Percentiles rank a stretch among this genome's conserved stretches.
Evolutionary conservation across 2,888 invertebrate genomes (phyloP).

Genomic region (Drepanosiphum platanoidis): DNA sequence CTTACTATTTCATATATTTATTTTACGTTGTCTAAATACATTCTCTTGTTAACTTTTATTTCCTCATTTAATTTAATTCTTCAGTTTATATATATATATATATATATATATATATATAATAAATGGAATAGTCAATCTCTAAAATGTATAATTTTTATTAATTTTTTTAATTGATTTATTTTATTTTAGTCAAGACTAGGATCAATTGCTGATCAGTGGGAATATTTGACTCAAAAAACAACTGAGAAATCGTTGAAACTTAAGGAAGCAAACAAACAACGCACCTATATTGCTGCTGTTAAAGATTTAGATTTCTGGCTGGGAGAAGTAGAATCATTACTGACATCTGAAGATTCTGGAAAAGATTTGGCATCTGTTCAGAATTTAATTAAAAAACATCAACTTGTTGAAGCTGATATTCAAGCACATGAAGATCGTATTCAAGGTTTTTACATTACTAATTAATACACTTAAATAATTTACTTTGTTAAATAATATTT

Average conservation of each 20-base stretch:
- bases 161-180: neutral
- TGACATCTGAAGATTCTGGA: constrained; percentile 96
- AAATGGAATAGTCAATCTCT: too few species aligned
- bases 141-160: neutral
- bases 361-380: constrained; percentile 98
- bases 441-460: constrained; percentile 72
- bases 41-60: too few species aligned
- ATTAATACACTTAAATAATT: neutral
- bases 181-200: constrained; percentile 74
- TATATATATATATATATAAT: too few species aligned
- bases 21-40: too few species aligned
- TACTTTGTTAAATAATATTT: neutral
- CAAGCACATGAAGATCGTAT: constrained; percentile 95
- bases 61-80: too few species aligned
- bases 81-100: too few species aligned
- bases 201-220: constrained; percentile 98
- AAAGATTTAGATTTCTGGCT: constrained; percentile 99
- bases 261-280: constrained; percentile 98
- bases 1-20: too few species aligned
- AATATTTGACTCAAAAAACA: constrained; percentile 96
- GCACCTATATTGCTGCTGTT: constrained; percentile 98
- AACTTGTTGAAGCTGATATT: constrained; percentile 97
- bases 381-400: constrained; percentile 98
- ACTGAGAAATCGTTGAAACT: constrained; percentile 97
- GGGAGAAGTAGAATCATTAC: constrained; percentile 95